These are phyloP conservation scores for Rotaria macrura DNA, from an alignment of 2,888 invertebrate species.

Conservation along the genomic window DNA sequence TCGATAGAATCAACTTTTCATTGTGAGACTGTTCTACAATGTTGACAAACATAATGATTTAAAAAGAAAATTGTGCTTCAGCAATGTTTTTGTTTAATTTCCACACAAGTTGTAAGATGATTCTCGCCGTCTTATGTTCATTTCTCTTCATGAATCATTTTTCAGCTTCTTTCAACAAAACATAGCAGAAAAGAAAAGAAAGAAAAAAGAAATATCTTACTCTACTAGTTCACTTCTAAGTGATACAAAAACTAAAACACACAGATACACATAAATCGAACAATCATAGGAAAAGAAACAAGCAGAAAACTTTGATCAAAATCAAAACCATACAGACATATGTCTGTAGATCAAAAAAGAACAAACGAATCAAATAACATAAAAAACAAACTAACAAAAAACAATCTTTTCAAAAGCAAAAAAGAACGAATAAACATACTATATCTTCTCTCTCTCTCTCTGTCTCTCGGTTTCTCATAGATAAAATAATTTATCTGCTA, in stretches of 20 bases:
- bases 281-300: background rate
- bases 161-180: background rate
- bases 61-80: no score
- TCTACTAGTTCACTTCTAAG: background rate
- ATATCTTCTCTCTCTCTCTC: background rate
- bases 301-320: background rate
- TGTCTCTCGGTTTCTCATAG: no score
- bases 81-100: no score
- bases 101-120: no score
- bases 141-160: background rate
- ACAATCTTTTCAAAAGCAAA: background rate
- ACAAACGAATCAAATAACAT: background rate
- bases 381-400: background rate
- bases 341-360: background rate
- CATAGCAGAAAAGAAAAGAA: background rate
- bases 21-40: no score
- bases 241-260: background rate
- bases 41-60: no score
- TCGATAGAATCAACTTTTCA: no score
- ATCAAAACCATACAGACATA: background rate
- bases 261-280: background rate
- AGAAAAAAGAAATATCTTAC: background rate
- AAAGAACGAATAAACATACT: background rate
- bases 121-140: background rate
- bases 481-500: conserved; percentile 45